phyloP scores from a whole-genome alignment of 2,797 vertebrate species.

The Chaetodon trifasciatus region DNA sequence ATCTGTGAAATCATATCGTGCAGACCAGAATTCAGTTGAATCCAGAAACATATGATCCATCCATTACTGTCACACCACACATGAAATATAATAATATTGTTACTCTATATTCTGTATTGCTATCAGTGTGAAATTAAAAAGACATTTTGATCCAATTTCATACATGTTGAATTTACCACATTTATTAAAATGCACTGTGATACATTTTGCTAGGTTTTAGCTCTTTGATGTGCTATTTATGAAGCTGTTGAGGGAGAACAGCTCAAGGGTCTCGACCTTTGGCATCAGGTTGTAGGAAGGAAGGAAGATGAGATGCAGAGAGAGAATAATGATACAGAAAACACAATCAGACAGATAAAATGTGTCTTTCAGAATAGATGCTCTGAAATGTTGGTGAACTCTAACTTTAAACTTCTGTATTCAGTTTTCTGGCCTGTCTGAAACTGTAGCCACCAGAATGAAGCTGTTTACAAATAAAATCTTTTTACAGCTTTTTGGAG shows the following conservation, averaged over 20 bases:
- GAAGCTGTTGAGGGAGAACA: no score
- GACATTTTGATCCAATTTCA: background rate
- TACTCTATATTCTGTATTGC: background rate
- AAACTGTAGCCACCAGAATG: conserved; percentile 29
- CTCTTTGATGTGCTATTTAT: background rate
- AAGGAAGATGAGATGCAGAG: background rate
- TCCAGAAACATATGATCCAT: background rate
- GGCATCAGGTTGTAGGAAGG: background rate
- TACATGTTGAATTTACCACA: background rate
- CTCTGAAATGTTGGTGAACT: background rate
- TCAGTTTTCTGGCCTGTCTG: background rate
- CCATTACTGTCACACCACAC: background rate
- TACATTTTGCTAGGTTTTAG: background rate
- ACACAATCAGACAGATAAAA: background rate
- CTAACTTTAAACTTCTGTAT: background rate
- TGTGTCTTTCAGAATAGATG: background rate
- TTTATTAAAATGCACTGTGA: background rate
- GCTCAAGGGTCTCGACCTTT: background rate
- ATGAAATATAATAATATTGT: background rate
- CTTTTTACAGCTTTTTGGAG: conserved; percentile 45
- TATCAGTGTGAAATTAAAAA: background rate
- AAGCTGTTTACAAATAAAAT: conserved; percentile 46
- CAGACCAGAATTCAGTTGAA: background rate
- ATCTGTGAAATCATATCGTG: background rate
- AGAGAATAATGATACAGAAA: background rate